Percentiles rank a stretch among this genome's conserved stretches.
phyloP scores from a whole-genome alignment of 2,113 vertebrate species.

The Glareola pratincola region DNA sequence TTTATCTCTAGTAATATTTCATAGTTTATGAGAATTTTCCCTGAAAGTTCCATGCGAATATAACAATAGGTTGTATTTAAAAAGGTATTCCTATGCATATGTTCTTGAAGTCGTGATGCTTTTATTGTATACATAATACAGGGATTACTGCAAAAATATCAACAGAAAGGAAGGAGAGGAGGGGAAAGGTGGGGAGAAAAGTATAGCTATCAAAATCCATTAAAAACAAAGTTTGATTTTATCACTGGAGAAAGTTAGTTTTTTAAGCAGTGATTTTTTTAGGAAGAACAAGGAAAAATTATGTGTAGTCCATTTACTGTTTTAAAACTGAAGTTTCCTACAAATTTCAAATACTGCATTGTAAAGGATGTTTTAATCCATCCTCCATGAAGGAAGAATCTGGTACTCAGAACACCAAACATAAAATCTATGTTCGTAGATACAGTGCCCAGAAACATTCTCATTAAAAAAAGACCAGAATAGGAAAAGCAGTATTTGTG shows the following conservation, averaged over 20 bases:
- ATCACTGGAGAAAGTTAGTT: background rate
- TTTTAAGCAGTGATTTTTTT: background rate
- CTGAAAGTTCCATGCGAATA: background rate
- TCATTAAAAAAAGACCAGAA: background rate
- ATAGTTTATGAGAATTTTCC: background rate
- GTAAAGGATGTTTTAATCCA: background rate
- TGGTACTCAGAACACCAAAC: background rate
- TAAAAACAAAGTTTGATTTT: background rate
- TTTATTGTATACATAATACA: background rate
- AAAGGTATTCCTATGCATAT: background rate
- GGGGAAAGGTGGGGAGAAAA: no score
- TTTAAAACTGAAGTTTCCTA: background rate
- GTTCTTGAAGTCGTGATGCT: background rate
- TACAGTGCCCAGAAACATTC: no score
- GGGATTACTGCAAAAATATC: background rate
- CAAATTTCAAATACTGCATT: background rate
- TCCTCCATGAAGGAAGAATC: background rate
- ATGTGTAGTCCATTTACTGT: background rate
- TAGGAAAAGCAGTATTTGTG: background rate
- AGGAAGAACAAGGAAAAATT: background rate
- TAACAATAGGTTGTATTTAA: background rate
- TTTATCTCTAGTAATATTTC: background rate
- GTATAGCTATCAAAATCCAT: background rate
- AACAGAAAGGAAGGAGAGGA: background rate
- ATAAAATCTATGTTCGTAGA: background rate